Evolutionary conservation across 2,113 vertebrate species (phyloP), one percentile per base, ranked within the genome.

Genomic region (Notothenia rossii): DNA sequence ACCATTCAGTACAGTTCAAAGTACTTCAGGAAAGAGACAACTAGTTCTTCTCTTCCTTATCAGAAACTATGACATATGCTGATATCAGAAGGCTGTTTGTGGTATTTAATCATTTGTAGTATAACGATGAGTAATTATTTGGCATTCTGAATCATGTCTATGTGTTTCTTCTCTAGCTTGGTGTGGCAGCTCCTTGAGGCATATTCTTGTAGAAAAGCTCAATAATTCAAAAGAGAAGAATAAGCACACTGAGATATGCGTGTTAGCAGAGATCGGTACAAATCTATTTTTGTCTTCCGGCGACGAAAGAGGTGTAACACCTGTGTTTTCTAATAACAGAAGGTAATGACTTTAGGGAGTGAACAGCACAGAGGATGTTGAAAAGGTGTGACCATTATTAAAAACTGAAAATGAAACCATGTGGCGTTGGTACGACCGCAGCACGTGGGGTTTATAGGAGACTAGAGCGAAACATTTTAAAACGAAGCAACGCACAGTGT

Each of bases 371-470:
- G 40, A 63, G 75, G 66, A 64, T 68, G 61, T 50, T 20, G 50
- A 1, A 40, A 48, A 40, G 69, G 20, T 50, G 49, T 36, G n/a
- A 4, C 12, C 12, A 17, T 50, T 6, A 58, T 29, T 56, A 8
- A 71, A 79, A 68, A 60, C 33, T 43, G 49, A 68, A 79, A 80
- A 55, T 61, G 40, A 77, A 84, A 82, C 43, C 10, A 66, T 46
- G 18, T 8, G 58, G 33, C 13, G 17, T 4, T 13, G 45, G 0
- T 9, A 25, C 40, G 36, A 36, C 1, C 53, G n/a, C 33, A 48
- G 18, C 5, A 45, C 48, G n/a, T 45, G 25, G 7, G 11, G 25
- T 10, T 54, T 13, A 3, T 10, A 50, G 46, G 56, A 77, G 74
- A 40, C 60, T 5, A 62, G 3, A 53, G 15, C 10, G 13, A 43